Evolutionary conservation across 1,140 invertebrate genomes (phyloP), one percentile per base, ranked within the genome.

Genomic region (Monochamus saltuarius): DNA sequence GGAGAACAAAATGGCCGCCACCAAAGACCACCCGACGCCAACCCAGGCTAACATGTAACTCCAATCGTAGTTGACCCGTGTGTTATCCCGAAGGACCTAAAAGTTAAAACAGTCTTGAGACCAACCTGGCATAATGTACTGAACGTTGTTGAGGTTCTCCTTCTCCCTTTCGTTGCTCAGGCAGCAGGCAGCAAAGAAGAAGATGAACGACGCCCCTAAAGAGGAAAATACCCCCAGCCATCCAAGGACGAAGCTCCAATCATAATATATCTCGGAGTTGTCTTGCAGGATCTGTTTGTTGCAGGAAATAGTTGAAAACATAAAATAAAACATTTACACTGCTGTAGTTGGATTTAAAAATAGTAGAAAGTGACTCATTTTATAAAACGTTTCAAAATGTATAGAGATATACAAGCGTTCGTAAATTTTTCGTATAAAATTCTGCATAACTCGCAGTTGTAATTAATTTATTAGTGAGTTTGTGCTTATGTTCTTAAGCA

Each of bases 31-130:
- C 70, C 88, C 91, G 71, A 95, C 91, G 77, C 92, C 93, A 80
- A 93, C 91, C 94, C 93, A 96, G 79, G 92, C 92, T 69, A 95
- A 85, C 82, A 94, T 91, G 83, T 95, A 96, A 67, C 92, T 95
- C 93, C 93, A 96, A 80, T 95, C 93, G 82, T 95, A 95, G 80
- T 87, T 88, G 75, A 91, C 85, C 80, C 89, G 85, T 63, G 89
- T 87, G 78, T 90, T 89, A 75, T 92, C 88, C 78, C 88, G 89
- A 73, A 95, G 86, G 73, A 92, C 87, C 92, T 96, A 82, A 66
- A 72, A 75, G 22, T 61, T 46, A 6, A 37, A 61, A 55, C 56
- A 59, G 50, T n/a, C 9, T 59, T 65, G 40, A 38, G 29, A 70
- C 82, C 80, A 76, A 89, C 89, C 88, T 89, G 88, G 90, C 89